phyloP scores from a whole-genome alignment of 2,113 vertebrate genomes.

The Alosa alosa region DNA sequence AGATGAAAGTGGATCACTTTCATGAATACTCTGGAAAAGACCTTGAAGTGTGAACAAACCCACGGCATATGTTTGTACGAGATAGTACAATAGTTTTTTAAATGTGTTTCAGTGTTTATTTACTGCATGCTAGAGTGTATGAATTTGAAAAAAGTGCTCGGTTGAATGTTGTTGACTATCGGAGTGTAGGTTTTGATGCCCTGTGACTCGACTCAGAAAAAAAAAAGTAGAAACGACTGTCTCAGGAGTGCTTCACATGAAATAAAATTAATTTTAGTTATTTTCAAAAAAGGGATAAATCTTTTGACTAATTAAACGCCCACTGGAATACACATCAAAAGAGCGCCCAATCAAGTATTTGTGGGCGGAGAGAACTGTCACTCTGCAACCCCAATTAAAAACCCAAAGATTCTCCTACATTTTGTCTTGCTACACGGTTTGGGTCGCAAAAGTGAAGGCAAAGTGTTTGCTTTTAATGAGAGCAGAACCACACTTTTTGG shows the following conservation, averaged over 20 bases:
- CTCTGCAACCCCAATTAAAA: constrained; percentile 25
- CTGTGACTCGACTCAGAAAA: neutral
- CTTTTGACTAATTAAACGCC: constrained; percentile 31
- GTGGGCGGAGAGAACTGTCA: constrained; percentile 16
- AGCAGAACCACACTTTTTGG: neutral
- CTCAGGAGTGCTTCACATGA: neutral
- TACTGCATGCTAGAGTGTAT: neutral
- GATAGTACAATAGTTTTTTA: neutral
- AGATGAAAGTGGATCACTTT: constrained; percentile 7
- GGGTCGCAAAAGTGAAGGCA: neutral
- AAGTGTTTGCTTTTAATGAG: neutral
- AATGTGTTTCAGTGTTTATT: neutral
- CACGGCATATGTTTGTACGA: neutral
- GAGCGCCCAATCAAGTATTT: constrained; percentile 8
- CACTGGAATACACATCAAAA: constrained; percentile 35
- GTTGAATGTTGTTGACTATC: neutral
- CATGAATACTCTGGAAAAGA: constrained; percentile 3
- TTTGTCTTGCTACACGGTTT: neutral
- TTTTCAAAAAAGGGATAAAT: constrained; percentile 16
- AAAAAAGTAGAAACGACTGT: neutral
- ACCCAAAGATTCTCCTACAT: neutral
- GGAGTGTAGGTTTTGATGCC: neutral
- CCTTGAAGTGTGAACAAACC: constrained; percentile 11
- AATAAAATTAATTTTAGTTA: neutral
- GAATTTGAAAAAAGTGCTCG: neutral